These are phyloP conservation scores for Drosophila punjabiensis DNA, from an alignment of 1,140 invertebrate genomes.

Conservation along the genomic window DNA sequence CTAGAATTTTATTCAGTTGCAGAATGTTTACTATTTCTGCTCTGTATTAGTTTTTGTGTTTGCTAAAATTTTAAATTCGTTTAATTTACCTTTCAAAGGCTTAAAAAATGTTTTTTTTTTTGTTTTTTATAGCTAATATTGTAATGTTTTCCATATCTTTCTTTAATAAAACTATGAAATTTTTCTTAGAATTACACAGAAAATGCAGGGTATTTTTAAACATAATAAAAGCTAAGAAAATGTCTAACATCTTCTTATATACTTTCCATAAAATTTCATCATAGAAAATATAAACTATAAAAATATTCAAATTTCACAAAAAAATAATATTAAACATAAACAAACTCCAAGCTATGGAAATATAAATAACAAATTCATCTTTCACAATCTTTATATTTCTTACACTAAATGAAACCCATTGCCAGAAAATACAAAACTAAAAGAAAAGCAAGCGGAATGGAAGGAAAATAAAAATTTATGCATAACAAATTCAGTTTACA, in stretches of 20 bases:
- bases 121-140: background rate
- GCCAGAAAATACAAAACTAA: background rate
- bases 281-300: background rate
- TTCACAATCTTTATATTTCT: background rate
- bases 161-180: background rate
- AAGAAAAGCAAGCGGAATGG: conserved; percentile 1
- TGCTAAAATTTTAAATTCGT: background rate
- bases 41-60: fast-evolving
- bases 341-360: background rate
- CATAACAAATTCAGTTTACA: conserved; percentile 31
- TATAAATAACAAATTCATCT: conserved; percentile 2
- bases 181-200: background rate
- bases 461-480: conserved; percentile 5
- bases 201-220: background rate
- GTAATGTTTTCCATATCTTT: background rate
- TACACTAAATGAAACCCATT: background rate
- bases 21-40: background rate
- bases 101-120: background rate
- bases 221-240: background rate
- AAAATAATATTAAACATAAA: conserved; percentile 1
- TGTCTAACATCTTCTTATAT: background rate
- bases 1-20: no score
- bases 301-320: background rate
- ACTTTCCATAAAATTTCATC: background rate
- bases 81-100: no score